Evolutionary conservation across 2,888 invertebrate species (phyloP), one percentile per base, ranked within the genome.

Genomic region (Ophonus ardosiacus): DNA sequence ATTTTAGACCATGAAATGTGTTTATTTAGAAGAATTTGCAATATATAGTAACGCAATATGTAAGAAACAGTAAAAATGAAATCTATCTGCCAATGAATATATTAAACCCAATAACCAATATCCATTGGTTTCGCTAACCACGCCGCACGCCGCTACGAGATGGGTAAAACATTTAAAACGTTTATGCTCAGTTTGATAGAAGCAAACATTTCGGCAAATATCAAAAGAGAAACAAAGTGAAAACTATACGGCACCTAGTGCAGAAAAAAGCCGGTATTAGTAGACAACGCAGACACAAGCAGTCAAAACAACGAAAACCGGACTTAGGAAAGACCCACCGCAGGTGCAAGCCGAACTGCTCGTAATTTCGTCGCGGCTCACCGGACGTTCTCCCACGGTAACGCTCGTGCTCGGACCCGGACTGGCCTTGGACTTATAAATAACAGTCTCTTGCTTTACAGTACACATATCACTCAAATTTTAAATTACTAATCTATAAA

Each of bases 251-350:
- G 31, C 68, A 68, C 68, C 31, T 31, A 68, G 38, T 5, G 31
- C 10, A 68, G 68, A 68, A 68, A 68, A 68, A 68, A 63, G 7
- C 7, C 59, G 15, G 17, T 59, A 10, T 59, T 59, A 59, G 17
- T 17, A 59, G 59, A 59, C 59, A 21, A 10, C 31, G 38, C 31
- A 31, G 31, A 5, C 31, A 31, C 68, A 68, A n/a, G 15, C 38
- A 68, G 68, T 68, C 68, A 68, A 68, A 68, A 68, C 68, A 40
- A 63, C 63, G 2, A 68, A 65, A 68, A 68, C 68, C 68, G 68
- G 68, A 68, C 40, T 38, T 38, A 68, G 68, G 38, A 63, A 65
- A 65, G 65, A 24, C 65, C 65, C 24, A 65, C 65, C 65, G 65
- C 65, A 65, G 65, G 65, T 65, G 65, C 65, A 65, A 65, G 65